These are phyloP conservation scores for Antedon mediterranea DNA, from an alignment of 53 echinoderm and acorn worm species.

Conservation along the genomic window DNA sequence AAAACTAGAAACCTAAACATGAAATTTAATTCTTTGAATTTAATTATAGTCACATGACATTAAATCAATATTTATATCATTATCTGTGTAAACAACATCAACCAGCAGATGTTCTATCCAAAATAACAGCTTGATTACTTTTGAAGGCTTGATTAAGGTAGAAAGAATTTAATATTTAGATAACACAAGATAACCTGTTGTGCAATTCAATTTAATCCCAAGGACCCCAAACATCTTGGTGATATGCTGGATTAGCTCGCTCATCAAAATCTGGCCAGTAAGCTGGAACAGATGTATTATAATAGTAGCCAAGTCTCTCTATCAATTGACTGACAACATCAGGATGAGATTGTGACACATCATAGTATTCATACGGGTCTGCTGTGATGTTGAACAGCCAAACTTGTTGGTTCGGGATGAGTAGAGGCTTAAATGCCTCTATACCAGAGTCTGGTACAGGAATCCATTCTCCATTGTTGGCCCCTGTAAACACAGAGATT, in stretches of 20 bases:
- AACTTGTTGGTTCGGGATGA: not conserved
- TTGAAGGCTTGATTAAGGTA: no score
- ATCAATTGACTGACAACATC: constrained; percentile 3
- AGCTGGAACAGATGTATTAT: constrained; percentile 11
- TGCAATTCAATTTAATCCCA: constrained; percentile 41
- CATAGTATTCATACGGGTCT: constrained; percentile 35
- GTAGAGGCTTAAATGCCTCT: not conserved
- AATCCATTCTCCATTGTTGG: constrained; percentile 9
- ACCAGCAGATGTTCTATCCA: no score
- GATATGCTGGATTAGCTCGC: constrained; percentile 3
- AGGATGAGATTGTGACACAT: constrained; percentile 9
- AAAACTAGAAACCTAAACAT: no score
- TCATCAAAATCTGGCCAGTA: not conserved
- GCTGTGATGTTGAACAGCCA: constrained; percentile 39
- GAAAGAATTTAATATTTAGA: no score
- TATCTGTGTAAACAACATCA: no score
- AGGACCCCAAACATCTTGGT: constrained; percentile 12
- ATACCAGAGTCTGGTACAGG: constrained; percentile 12
- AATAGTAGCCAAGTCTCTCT: not conserved
- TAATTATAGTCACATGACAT: no score
- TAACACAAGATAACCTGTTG: no score
- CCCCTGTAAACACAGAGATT: not conserved
- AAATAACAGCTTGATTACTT: no score
- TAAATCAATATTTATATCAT: no score
- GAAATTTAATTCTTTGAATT: no score